Percentiles rank a stretch among this genome's conserved stretches.
Evolutionary conservation across 2,797 vertebrate genomes (phyloP).

Genomic region (Dromococcyx pavoninus): DNA sequence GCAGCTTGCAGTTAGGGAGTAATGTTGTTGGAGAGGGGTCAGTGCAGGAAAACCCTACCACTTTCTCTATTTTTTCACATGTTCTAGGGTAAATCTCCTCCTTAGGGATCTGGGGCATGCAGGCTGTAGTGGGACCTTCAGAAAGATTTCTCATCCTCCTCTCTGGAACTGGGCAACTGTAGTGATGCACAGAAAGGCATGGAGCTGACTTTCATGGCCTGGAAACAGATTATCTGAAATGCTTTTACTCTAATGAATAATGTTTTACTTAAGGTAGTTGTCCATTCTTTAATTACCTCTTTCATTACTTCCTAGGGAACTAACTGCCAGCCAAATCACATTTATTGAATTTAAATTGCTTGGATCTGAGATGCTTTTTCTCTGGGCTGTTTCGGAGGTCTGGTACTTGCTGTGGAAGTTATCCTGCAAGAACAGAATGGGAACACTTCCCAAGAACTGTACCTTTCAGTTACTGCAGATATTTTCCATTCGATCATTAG

Average conservation of each 20-base stretch:
- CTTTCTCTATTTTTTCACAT: neutral
- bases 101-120: neutral
- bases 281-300: conserved; percentile 48
- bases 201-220: neutral
- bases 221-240: neutral
- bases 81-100: neutral
- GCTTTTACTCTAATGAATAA: conserved; percentile 4
- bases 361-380: neutral
- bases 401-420: neutral
- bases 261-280: conserved; percentile 19
- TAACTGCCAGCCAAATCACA: conserved; percentile 22
- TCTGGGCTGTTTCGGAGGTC: neutral
- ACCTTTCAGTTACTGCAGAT: neutral
- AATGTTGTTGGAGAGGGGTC: neutral
- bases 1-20: neutral
- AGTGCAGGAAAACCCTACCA: neutral
- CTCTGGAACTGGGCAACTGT: neutral
- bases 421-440: neutral
- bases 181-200: neutral
- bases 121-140: neutral
- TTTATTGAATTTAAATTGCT: conserved; percentile 40
- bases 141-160: neutral
- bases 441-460: neutral
- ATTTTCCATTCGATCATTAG: neutral
- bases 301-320: conserved; percentile 48